Evolutionary conservation across 2,888 invertebrate genomes (phyloP), one percentile per base, ranked within the genome.

Genomic region (Drosophila picticornis): DNA sequence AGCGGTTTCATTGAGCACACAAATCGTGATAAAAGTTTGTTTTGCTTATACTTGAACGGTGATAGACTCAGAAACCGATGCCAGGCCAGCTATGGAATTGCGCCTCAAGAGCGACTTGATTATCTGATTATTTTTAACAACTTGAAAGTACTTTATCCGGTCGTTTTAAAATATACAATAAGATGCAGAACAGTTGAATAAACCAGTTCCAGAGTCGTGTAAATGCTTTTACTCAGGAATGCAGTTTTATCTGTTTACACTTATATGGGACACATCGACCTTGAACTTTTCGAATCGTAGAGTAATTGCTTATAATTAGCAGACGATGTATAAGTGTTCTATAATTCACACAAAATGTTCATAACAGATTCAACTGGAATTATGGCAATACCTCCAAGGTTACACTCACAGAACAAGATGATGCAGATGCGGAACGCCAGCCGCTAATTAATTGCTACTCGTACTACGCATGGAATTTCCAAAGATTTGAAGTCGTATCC

Each of bases 391-490:
- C 22, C 31, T 22, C 13, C 75, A 78, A 78, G 79, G 78, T 79
- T 71, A 43, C 34, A 29, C 51, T 55, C 25, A 27, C 55, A 31
- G 25, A 48, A 19, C 43, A 51, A 51, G 34, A 64, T 46, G 31
- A 57, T 57, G 34, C 34, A 63, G 34, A 51, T 22, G 38, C 63
- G 50, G 32, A 60, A 64, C 50, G 31, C 51, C 57, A 75, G 80
- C 70, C 76, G 88, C 72, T 85, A 79, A 85, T 81, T 77, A 77
- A 81, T 79, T 67, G 72, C 56, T 31, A 53, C 56, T 61, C 53
- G 34, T 48, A 65, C 43, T 53, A 61, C 57, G 27, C 22, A 29
- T 66, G 51, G 66, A 53, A 62, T 66, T 78, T 56, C 22, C 46
- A 66, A 67, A 72, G 80, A 77, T 75, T 81, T 84, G 72, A 67